Evolutionary conservation across 2,888 invertebrate species (phyloP), one percentile per base, ranked within the genome.

Genomic region (Ennomos fuscantarius): DNA sequence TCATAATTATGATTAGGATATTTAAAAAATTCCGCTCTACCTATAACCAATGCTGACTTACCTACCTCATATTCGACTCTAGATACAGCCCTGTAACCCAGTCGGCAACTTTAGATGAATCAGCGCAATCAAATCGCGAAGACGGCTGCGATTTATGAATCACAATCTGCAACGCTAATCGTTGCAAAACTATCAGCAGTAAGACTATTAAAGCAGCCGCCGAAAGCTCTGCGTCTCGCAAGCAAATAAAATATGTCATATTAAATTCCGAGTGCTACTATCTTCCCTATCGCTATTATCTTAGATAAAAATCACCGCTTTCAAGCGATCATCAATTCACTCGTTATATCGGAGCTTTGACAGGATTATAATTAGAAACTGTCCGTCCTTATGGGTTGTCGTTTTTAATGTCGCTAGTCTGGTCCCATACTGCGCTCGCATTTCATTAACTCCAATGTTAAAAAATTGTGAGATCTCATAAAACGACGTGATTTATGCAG

Each of bases 301-400:
- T 83, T 62, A 85, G 89, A 90, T 88, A 86, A 81, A 74, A 79
- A 89, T 89, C 88, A 73, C 84, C 82, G 85, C 78, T 69, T 84
- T 81, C 79, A 82, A 79, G 76, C 76, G 84, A 89, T 86, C 90
- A 90, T 92, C 88, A 92, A 92, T 92, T 92, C 84, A 82, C 86
- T 79, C 76, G 82, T 85, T 87, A 86, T 81, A 86, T 87, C 82
- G 83, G 77, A 81, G 84, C 85, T 89, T 88, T 92, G 91, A 91
- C 92, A 92, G 92, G 83, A 89, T 89, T 89, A 91, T 91, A 92
- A 92, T 92, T 90, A 90, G 89, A 91, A 90, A 87, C 87, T 87
- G 89, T 89, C 88, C 78, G 86, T 87, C 80, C 84, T 86, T 86
- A 86, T 82, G 85, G 87, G 86, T 84, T 88, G 86, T 88, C 89